Evolutionary conservation across 1,140 invertebrate species (phyloP).

Genomic region (Drosophila sulfurigaster): DNA sequence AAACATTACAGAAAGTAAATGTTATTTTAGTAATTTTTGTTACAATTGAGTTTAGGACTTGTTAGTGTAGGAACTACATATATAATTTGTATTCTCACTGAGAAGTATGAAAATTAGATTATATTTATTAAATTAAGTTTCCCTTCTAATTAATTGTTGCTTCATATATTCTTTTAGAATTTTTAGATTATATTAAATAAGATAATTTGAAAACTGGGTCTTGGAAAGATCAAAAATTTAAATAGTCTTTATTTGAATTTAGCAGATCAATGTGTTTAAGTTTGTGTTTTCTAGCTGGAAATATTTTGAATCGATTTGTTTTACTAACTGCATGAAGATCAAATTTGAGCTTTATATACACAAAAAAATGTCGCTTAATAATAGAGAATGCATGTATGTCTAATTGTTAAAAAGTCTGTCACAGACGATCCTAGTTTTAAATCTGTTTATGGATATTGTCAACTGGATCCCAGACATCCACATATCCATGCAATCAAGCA

Average conservation of each 20-base stretch:
- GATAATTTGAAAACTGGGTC: neutral
- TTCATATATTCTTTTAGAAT: no score
- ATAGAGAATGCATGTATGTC: slow-evolving; percentile 17
- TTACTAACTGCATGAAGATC: slow-evolving; percentile 12
- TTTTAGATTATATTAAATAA: neutral
- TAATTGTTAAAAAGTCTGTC: slow-evolving; percentile 9
- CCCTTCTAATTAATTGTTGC: no score
- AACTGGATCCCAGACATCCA: neutral
- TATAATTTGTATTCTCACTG: no score
- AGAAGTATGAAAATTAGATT: no score
- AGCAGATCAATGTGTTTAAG: neutral
- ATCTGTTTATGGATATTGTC: neutral
- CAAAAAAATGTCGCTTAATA: neutral
- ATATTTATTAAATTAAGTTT: no score
- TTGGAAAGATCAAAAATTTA: neutral
- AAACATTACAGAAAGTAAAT: no score
- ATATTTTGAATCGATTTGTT: neutral
- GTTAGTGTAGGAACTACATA: no score
- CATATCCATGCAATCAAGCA: slow-evolving; percentile 15
- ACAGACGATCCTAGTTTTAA: slow-evolving; percentile 4
- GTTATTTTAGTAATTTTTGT: no score
- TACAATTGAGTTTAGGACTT: no score
- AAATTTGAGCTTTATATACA: neutral
- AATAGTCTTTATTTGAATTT: neutral
- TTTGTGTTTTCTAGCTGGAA: neutral